phyloP scores from a whole-genome alignment of 2,797 vertebrate species.

The Phalanger gymnotis region DNA sequence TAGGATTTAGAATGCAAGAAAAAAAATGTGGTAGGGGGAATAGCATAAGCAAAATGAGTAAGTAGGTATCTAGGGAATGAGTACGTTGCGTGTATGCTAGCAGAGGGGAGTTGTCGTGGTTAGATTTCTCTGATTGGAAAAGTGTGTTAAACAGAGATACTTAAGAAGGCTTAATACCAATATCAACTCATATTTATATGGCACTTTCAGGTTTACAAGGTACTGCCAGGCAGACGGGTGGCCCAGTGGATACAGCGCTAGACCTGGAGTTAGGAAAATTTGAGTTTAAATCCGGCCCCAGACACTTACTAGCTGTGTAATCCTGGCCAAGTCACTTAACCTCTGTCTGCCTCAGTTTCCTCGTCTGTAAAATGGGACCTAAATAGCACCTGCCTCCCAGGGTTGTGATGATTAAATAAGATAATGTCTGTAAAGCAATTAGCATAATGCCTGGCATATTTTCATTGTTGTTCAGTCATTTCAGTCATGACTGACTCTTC shows the following conservation, averaged over 20 bases:
- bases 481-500: background rate
- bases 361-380: background rate
- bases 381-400: background rate
- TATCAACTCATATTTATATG: background rate
- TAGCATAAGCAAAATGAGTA: background rate
- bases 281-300: background rate
- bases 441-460: background rate
- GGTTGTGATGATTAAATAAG: background rate
- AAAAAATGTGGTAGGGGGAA: background rate
- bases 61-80: background rate
- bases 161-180: background rate
- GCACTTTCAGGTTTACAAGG: background rate
- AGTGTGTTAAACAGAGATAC: background rate
- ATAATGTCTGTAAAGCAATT: background rate
- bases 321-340: background rate
- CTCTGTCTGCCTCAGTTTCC: background rate
- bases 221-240: background rate
- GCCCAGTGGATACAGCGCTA: background rate
- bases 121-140: background rate
- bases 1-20: background rate
- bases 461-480: background rate
- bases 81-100: background rate
- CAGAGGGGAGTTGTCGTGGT: background rate
- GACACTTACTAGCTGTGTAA: background rate
- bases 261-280: background rate